A percentile compares a stretch with the other conserved stretches of the same genome.
Conservation (phyloP, 1,140 invertebrate species). For the Halyomorpha halys region DNA sequence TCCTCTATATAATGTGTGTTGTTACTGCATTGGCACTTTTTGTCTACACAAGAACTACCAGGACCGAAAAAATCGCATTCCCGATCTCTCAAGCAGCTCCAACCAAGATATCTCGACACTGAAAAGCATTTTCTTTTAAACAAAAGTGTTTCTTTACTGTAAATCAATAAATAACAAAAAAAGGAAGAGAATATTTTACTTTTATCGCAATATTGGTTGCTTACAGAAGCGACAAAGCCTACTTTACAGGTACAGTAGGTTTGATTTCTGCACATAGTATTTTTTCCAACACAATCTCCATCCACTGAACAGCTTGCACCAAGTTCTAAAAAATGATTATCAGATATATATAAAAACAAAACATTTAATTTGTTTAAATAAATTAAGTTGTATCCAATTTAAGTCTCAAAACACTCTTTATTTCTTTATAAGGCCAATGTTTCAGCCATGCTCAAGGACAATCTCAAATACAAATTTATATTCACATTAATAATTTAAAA, state of each 20-base stretch:
- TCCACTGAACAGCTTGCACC: conserved; percentile 29
- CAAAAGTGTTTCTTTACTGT: not conserved
- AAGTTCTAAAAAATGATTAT: conserved; percentile 30
- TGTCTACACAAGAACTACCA: conserved; percentile 28
- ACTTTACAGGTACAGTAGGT: conserved; percentile 31
- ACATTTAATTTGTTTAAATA: too few relatives aligned
- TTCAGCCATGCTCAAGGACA: too few relatives aligned
- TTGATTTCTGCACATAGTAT: conserved; percentile 29
- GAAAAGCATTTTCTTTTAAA: conserved; percentile 8
- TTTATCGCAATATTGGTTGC: conserved; percentile 32
- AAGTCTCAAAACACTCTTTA: too few relatives aligned
- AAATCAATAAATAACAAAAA: not conserved
- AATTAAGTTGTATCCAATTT: too few relatives aligned
- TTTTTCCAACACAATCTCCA: conserved; percentile 18
- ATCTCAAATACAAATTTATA: too few relatives aligned
- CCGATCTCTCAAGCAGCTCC: conserved; percentile 29
- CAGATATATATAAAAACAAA: too few relatives aligned
- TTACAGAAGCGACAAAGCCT: conserved; percentile 24
- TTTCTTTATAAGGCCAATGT: too few relatives aligned
- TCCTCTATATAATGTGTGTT: conserved; percentile 30
- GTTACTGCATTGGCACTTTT: conserved; percentile 31
- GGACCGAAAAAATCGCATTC: conserved; percentile 33
- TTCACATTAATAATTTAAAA: too few relatives aligned
- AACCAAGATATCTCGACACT: conserved; percentile 23
- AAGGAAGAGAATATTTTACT: conserved; percentile 26